phyloP scores from a whole-genome alignment of 1,140 invertebrate species.

The Eufriesea mexicana region DNA sequence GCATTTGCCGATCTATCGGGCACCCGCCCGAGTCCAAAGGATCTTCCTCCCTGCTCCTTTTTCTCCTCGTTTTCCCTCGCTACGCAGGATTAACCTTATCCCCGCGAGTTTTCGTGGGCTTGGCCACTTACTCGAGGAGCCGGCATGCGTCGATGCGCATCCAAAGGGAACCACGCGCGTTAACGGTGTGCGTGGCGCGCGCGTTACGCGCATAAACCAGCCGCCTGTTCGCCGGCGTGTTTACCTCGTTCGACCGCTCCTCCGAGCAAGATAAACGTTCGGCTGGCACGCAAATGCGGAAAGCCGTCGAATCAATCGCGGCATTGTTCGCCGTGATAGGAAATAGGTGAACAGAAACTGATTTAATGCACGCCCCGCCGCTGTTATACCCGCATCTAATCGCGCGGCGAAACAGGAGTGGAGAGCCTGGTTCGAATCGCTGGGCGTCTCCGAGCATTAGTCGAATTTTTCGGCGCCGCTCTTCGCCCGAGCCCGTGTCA shows the following conservation, averaged over 20 bases:
- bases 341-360: slow-evolving; percentile 43
- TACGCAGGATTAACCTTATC: not conserved
- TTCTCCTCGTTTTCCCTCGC: not conserved
- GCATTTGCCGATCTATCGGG: slow-evolving; percentile 45
- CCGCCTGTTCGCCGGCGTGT: slow-evolving; percentile 23
- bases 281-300: slow-evolving; percentile 54
- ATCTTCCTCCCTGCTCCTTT: too few species aligned
- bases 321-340: slow-evolving; percentile 52
- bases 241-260: not conserved
- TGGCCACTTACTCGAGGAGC: not conserved
- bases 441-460: not conserved
- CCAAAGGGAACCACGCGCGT: not conserved
- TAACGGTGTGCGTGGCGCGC: not conserved
- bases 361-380: slow-evolving; percentile 11
- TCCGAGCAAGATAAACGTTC: slow-evolving; percentile 44
- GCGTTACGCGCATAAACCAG: slow-evolving; percentile 37
- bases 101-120: not conserved
- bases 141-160: not conserved
- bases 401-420: not conserved
- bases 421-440: too few species aligned
- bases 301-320: slow-evolving; percentile 48
- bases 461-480: not conserved
- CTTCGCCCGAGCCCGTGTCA: not conserved
- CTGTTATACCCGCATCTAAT: not conserved
- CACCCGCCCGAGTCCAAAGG: slow-evolving; percentile 2